Conservation (phyloP, 2,113 vertebrate genomes). For the Ardeotis arabs region DNA sequence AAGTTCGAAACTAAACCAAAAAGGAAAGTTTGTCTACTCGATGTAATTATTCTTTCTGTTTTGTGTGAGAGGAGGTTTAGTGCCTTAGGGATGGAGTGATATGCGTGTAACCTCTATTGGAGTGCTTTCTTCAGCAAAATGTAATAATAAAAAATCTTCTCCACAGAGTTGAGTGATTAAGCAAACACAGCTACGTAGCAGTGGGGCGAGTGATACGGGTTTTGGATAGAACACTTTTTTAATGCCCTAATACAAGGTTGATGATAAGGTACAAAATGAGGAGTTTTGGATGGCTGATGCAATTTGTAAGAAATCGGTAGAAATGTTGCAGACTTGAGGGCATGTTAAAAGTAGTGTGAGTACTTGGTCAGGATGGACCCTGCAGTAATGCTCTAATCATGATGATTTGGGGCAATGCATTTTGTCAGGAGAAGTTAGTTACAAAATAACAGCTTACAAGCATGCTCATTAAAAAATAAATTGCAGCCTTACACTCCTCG, state of each 20-base stretch:
- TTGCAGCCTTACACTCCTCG: not conserved
- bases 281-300: not conserved
- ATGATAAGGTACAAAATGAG: not conserved
- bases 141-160: not conserved
- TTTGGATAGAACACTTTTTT: not conserved
- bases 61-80: not conserved
- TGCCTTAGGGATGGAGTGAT: not conserved
- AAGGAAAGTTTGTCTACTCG: rapidly evolving
- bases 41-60: not conserved
- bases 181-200: not conserved
- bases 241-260: no score
- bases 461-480: not conserved
- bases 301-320: not conserved
- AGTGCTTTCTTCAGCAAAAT: not conserved
- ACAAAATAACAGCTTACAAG: not conserved
- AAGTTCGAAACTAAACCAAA: not conserved
- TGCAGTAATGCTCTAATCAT: not conserved
- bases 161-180: no score
- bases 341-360: rapidly evolving
- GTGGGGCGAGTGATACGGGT: rapidly evolving
- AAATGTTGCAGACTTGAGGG: not conserved
- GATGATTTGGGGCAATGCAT: not conserved
- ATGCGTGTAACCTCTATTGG: rapidly evolving
- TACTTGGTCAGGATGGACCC: not conserved
- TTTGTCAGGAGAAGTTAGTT: not conserved